Evolutionary conservation across 2,888 invertebrate genomes (phyloP), one percentile per base, ranked within the genome.

Genomic region (Leptopterna dolabrata): DNA sequence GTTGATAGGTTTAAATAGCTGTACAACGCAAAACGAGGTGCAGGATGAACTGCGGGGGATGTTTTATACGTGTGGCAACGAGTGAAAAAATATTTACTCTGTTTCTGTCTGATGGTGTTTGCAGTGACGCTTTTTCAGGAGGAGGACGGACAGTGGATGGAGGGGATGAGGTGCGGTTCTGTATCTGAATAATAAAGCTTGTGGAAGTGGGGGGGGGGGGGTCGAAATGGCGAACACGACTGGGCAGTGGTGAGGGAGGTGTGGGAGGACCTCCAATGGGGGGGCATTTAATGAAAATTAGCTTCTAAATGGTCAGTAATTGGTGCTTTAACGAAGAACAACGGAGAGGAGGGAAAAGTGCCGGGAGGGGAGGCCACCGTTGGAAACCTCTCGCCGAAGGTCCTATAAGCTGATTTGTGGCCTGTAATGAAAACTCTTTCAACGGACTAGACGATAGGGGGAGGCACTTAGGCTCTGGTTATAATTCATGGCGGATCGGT

Each of bases 401-500:
- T 70, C 70, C 83, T 43, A 63, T 83, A 83, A 83, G 83, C 83
- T 83, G 83, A 83, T 83, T 83, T 83, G 83, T 70, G 83, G 83
- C 70, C 83, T 83, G 83, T 83, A 83, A 83, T 83, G 83, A 83
- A 83, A 83, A 83, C 70, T 83, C 83, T 83, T 83, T 83, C 63
- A 70, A 83, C 63, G 83, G 83, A 41, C 81, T 55, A 78, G 78
- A 78, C 78, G 47, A 81, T 81, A 81, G 81, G 55, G 63, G 63
- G 55, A 24, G 63, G 71, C 63, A 70, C 83, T 83, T 70, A 41
- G 63, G 55, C 55, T 83, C 63, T 30, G 30, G 83, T 83, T 83
- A 83, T 83, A 83, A 70, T 70, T 70, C 43, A 83, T 63, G 78
- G 78, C 24, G 24, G 27, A 24, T 24, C 43, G 78, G 45, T 43